phyloP scores from a whole-genome alignment of 2,888 invertebrate genomes.

The Matsumyia berberina region DNA sequence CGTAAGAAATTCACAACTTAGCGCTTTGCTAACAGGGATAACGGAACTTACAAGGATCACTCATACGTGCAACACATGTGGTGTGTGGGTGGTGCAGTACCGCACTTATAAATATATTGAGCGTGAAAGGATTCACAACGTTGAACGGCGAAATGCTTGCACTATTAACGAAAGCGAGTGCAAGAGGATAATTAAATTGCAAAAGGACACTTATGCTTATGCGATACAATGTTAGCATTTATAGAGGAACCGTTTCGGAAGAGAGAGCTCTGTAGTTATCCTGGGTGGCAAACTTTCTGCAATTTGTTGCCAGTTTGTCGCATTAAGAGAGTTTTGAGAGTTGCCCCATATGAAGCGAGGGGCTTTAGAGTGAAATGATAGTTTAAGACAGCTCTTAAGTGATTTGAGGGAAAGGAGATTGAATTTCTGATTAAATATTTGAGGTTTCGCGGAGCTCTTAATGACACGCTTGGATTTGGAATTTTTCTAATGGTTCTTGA shows the following conservation, averaged over 20 bases:
- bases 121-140: background rate
- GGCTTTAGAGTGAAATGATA: background rate
- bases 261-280: constrained; percentile 13
- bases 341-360: constrained; percentile 14
- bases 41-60: constrained; percentile 44
- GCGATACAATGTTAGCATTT: constrained; percentile 51
- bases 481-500: too few species aligned
- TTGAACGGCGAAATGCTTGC: constrained; percentile 11
- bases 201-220: constrained; percentile 59
- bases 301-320: constrained; percentile 57
- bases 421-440: too few species aligned
- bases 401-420: too few species aligned
- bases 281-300: constrained; percentile 50
- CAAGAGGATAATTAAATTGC: constrained; percentile 63
- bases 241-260: constrained; percentile 17
- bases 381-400: background rate
- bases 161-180: constrained; percentile 39
- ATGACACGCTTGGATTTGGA: too few species aligned
- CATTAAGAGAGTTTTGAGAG: constrained; percentile 28
- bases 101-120: constrained; percentile 9
- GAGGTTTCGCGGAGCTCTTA: too few species aligned
- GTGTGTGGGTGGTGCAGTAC: background rate
- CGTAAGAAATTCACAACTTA: constrained; percentile 48
- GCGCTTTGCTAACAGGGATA: constrained; percentile 44
- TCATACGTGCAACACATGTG: constrained; percentile 11